A percentile compares a stretch with the other conserved stretches of the same genome.
Conservation (phyloP, 2,113 vertebrate genomes). For the Hiodon tergisus region DNA sequence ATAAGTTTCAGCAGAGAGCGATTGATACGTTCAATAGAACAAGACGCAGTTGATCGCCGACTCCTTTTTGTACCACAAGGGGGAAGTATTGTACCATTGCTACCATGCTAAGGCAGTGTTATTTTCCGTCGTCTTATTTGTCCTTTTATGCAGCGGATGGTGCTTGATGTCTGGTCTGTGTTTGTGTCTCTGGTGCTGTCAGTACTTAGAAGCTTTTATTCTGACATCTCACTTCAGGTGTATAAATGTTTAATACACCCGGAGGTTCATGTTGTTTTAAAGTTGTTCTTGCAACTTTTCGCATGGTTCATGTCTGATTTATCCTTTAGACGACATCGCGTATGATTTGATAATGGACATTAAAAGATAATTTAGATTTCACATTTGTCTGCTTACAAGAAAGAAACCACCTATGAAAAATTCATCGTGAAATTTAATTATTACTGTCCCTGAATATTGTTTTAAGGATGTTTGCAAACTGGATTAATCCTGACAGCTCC, state of each 20-base stretch:
- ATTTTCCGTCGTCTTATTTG: background rate
- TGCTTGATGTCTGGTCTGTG: conserved; percentile 17
- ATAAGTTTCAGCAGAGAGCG: too few relatives aligned
- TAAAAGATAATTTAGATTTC: conserved; percentile 20
- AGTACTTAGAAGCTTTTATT: conserved; percentile 39
- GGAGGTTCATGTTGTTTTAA: conserved; percentile 25
- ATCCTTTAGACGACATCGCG: conserved; percentile 5
- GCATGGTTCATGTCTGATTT: conserved; percentile 15
- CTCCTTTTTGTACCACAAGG: conserved; percentile 26
- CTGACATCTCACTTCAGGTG: conserved; percentile 39
- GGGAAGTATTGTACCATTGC: conserved; percentile 36
- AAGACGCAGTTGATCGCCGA: background rate
- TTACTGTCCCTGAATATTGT: background rate
- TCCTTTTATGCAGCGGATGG: background rate
- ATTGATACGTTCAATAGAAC: background rate
- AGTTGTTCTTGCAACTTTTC: conserved; percentile 27
- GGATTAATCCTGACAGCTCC: background rate
- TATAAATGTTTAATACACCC: conserved; percentile 36
- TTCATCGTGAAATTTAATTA: background rate
- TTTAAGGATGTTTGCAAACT: background rate
- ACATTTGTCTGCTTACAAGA: conserved; percentile 6
- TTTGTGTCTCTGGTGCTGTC: conserved; percentile 26
- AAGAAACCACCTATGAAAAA: background rate
- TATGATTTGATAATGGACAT: conserved; percentile 10
- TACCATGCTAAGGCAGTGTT: background rate